phyloP scores from a whole-genome alignment of 2,797 vertebrate species.

The Dendrocincla tyrannina region DNA sequence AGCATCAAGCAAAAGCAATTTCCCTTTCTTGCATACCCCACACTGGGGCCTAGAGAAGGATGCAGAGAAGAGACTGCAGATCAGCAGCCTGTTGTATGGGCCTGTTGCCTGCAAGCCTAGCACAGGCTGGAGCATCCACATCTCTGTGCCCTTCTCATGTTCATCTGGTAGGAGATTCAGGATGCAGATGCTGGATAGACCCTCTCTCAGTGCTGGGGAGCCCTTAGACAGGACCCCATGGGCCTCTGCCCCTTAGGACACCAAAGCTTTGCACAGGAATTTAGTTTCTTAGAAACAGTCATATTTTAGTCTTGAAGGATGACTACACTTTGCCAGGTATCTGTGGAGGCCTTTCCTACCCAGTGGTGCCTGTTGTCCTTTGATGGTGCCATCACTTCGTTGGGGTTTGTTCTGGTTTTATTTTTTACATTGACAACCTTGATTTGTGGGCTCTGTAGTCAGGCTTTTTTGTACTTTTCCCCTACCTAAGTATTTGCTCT shows the following conservation, averaged over 20 bases:
- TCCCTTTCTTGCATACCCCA: background rate
- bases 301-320: background rate
- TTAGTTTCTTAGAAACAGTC: background rate
- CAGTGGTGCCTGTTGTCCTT: background rate
- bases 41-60: background rate
- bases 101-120: background rate
- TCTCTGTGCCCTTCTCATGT: background rate
- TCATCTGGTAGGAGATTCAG: background rate
- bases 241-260: too few species aligned
- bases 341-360: background rate
- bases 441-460: conserved; percentile 38
- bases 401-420: background rate
- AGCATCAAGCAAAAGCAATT: background rate
- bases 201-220: background rate
- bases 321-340: background rate
- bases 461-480: conserved; percentile 9
- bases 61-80: background rate
- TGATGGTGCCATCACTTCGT: background rate
- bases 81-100: background rate
- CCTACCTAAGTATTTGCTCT: conserved; percentile 22
- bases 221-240: background rate
- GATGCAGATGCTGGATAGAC: background rate
- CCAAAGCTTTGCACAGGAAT: too few species aligned
- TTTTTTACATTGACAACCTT: conserved; percentile 37
- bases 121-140: background rate